These are phyloP conservation scores for Globodera ellingtonae DNA, from an alignment of 1,140 invertebrate species.

Conservation along the genomic window DNA sequence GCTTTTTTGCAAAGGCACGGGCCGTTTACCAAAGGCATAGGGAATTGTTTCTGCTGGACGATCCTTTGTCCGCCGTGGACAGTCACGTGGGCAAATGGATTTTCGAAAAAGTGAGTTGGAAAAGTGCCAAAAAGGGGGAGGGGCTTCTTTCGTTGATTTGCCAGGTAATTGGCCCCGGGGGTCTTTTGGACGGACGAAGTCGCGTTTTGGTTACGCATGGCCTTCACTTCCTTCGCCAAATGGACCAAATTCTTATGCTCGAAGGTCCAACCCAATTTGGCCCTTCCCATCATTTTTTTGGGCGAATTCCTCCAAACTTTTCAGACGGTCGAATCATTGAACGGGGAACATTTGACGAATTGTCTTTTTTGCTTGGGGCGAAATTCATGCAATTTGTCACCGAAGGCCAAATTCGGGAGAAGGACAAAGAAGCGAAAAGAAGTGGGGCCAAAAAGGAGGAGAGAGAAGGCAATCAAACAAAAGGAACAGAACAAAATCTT, in stretches of 20 bases:
- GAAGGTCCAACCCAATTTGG: conserved; percentile 34
- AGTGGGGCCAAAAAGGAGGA: background rate
- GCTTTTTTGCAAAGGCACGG: conserved; percentile 32
- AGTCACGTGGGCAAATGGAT: conserved; percentile 76
- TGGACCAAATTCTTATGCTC: conserved; percentile 56
- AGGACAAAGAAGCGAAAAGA: background rate
- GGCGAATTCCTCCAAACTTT: conserved; percentile 11
- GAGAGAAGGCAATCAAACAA: background rate
- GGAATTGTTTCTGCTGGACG: conserved; percentile 77
- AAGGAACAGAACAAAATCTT: too few relatives aligned
- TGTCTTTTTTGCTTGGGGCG: conserved; percentile 40
- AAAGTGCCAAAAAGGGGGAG: conserved; percentile 32
- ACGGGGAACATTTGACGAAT: conserved; percentile 52
- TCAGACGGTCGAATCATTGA: conserved; percentile 56
- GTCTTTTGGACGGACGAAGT: conserved; percentile 60
- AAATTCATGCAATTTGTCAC: conserved; percentile 55
- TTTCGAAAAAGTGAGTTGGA: conserved; percentile 68
- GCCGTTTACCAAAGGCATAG: conserved; percentile 68
- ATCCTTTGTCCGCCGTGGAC: conserved; percentile 75
- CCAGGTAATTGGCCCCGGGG: conserved; percentile 59
- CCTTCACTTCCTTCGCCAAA: conserved; percentile 49
- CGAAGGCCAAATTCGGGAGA: conserved; percentile 45
- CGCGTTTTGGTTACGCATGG: conserved; percentile 61
- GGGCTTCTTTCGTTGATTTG: conserved; percentile 8
- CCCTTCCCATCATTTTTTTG: conserved; percentile 17